A percentile compares a stretch with the other conserved stretches of the same genome.
Evolutionary conservation across 2,888 invertebrate genomes (phyloP).

Genomic region (Agrochola macilenta): DNA sequence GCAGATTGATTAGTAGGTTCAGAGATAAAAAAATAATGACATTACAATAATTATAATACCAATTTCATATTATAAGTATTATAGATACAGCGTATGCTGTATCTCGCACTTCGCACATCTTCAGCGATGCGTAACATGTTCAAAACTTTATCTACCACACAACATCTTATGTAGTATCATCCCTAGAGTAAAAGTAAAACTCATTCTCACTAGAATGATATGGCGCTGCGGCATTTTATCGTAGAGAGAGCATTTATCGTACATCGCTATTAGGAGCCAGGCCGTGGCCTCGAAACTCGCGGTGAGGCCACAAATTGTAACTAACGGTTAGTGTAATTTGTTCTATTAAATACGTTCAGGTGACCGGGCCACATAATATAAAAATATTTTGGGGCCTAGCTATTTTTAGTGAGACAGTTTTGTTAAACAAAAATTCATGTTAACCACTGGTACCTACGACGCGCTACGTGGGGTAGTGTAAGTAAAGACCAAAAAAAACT

Average conservation of each 20-base stretch:
- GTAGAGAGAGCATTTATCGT: conserved; percentile 55
- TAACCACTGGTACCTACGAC: no score
- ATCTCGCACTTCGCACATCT: neutral
- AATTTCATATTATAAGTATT: no score
- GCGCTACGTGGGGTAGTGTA: no score
- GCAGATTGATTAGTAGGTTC: no score
- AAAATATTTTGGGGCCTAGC: neutral
- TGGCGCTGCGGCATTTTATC: conserved; percentile 40
- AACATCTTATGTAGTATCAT: neutral
- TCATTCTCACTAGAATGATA: conserved; percentile 60
- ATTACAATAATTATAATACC: no score
- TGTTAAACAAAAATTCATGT: neutral
- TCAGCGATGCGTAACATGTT: neutral
- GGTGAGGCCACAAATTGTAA: conserved; percentile 46
- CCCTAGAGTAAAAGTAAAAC: conserved; percentile 36
- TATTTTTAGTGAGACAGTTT: neutral
- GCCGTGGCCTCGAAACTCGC: conserved; percentile 47
- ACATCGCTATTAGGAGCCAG: conserved; percentile 56
- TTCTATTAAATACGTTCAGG: conserved; percentile 6
- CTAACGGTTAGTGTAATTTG: conserved; percentile 31
- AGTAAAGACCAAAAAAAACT: no score
- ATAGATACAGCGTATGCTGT: neutral
- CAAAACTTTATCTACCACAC: conserved; percentile 5
- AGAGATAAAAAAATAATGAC: no score
- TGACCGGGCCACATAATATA: neutral